Evolutionary conservation across 2,888 invertebrate species (phyloP).

Genomic region (Ophion slaviceki): DNA sequence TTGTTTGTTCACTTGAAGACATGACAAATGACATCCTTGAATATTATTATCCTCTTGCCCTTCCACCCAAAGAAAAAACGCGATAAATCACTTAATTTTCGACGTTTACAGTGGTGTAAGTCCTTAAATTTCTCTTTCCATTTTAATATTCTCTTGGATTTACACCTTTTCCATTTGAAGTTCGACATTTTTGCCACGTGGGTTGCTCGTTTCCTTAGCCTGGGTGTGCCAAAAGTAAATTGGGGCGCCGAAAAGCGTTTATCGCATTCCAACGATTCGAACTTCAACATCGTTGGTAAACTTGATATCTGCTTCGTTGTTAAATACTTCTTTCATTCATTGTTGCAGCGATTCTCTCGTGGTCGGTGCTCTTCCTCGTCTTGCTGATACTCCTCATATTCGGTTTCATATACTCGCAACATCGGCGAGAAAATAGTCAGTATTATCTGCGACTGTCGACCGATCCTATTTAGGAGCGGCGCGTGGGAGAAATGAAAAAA

Average conservation of each 20-base stretch:
- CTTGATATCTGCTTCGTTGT: not conserved
- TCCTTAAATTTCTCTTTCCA: not conserved
- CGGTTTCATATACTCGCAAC: conserved; percentile 78
- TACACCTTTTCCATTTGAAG: not conserved
- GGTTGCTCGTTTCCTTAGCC: not conserved
- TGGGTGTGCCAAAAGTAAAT: not conserved
- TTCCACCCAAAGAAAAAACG: no score
- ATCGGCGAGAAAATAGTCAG: conserved; percentile 78
- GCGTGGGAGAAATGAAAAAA: not conserved
- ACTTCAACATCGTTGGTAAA: not conserved
- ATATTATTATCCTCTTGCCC: no score
- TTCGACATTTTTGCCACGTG: not conserved
- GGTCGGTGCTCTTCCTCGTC: conserved; percentile 77
- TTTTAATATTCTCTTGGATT: not conserved
- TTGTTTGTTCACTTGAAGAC: no score
- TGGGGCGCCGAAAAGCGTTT: not conserved
- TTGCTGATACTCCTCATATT: conserved; percentile 76
- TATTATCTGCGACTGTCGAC: conserved; percentile 80
- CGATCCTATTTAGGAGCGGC: conserved; percentile 72
- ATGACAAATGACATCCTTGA: no score
- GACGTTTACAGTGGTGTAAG: no score
- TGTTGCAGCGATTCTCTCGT: conserved; percentile 78
- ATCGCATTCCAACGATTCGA: no score
- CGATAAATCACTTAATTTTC: no score
- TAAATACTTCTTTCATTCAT: conserved; percentile 26